A percentile compares a stretch with the other conserved stretches of the same genome.
phyloP scores from a whole-genome alignment of 92 coral and sea anemone genomes.

The Actinernus sp. region DNA sequence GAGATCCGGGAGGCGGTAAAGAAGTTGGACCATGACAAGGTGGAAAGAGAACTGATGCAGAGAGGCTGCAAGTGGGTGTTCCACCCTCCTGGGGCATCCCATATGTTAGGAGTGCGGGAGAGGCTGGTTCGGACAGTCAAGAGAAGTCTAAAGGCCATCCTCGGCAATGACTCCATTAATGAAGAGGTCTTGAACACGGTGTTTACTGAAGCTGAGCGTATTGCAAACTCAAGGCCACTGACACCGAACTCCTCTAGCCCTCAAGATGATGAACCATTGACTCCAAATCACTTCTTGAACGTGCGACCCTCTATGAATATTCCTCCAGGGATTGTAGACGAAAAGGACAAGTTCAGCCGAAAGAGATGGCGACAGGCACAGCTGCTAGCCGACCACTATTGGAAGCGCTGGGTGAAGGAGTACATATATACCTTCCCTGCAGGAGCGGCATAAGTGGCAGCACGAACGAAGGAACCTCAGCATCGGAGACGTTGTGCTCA shows the following conservation, averaged over 20 bases:
- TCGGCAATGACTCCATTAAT: constrained; percentile 10
- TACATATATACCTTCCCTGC: no score
- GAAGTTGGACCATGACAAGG: no score
- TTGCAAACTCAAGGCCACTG: constrained; percentile 43
- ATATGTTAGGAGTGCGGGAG: constrained; percentile 68
- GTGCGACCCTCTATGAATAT: constrained; percentile 13
- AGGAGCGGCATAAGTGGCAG: no score
- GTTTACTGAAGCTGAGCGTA: constrained; percentile 42
- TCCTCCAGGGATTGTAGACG: constrained; percentile 50
- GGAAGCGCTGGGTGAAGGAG: no score
- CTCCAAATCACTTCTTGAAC: constrained; percentile 47
- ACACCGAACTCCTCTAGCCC: constrained; percentile 53
- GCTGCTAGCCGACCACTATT: no score
- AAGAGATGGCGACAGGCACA: no score
- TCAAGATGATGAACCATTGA: constrained; percentile 31
- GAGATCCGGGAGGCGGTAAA: no score
- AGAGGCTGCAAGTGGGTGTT: no score
- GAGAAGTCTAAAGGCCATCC: constrained; percentile 32
- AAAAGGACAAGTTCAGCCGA: constrained; percentile 13
- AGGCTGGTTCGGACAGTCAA: constrained; percentile 45
- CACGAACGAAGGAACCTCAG: no score
- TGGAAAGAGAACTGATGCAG: no score
- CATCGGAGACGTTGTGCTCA: no score
- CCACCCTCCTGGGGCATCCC: no score
- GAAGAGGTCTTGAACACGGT: constrained; percentile 35